Evolutionary conservation across 2,888 invertebrate species (phyloP), one percentile per base, ranked within the genome.

Genomic region (Leucoma salicis): DNA sequence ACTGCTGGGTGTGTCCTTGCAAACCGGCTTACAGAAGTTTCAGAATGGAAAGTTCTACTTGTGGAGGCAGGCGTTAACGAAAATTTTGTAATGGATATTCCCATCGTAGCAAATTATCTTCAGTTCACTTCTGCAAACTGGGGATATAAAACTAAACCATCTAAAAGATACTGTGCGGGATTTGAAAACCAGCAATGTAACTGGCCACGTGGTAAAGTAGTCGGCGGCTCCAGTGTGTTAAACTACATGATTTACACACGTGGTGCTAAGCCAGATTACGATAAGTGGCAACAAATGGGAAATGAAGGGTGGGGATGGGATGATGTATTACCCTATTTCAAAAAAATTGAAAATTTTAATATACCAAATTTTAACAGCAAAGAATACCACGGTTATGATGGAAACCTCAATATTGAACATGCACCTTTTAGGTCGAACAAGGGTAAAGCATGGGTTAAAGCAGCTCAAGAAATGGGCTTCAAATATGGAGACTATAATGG

Each of bases 231-330:
- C 6, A 94, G 94, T 49, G 93, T 94, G 0, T 82, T 96, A 7
- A 96, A 96, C 70, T 94, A 93, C 59, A 95, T 97, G 95, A 92
- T 94, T 62, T 95, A 94, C 63, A 94, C 94, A 0, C 82, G 95
- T 48, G 95, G 95, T 8, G 91, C 93, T 58, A 88, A 91, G 0
- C 78, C 87, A 2, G 96, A 97, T 66, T 97, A 94, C 70, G 94
- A 96, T 64, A 80, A 88, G 3, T 97, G 97, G 97, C 92, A 92
- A 10, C 83, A 82, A 0, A 70, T 92, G 63, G 96, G 95, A 0
- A 94, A 95, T 69, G 75, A 89, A 0, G 95, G 94, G 0, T 95
- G 95, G 95, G 91, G 93, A 35, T 95, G 92, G 88, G 80, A 92
- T 15, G 91, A 94, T 13, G 93, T 95, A 0, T 69, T 95, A 11